These are phyloP conservation scores for Strigamia crassipes DNA, from an alignment of 2,888 invertebrate species.

Conservation along the genomic window DNA sequence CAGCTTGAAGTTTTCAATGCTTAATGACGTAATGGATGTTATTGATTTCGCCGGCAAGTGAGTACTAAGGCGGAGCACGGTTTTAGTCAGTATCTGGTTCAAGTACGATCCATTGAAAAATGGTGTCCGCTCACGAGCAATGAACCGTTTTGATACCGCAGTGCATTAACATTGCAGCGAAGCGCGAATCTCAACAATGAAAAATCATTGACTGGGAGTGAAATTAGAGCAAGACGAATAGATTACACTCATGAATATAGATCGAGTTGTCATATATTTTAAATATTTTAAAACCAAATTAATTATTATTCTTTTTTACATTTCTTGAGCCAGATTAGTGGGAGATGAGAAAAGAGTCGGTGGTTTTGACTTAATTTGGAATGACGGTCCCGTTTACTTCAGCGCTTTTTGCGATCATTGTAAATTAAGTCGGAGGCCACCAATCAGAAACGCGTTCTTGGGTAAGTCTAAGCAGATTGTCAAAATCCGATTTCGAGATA, in stretches of 20 bases:
- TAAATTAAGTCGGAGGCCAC: constrained; percentile 19
- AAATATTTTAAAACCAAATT: background rate
- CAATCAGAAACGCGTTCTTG: constrained; percentile 36
- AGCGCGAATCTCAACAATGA: background rate
- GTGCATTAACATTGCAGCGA: background rate
- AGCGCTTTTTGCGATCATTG: constrained; percentile 13
- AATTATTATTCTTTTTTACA: background rate
- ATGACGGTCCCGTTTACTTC: constrained; percentile 62
- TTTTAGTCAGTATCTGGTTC: no score
- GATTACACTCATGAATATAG: background rate
- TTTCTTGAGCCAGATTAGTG: constrained; percentile 57
- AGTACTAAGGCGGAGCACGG: background rate
- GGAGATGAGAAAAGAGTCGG: constrained; percentile 66
- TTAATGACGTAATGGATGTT: constrained; percentile 66
- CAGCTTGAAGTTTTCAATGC: constrained; percentile 65
- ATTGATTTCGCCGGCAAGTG: constrained; percentile 64
- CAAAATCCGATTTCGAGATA: background rate
- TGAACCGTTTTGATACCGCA: background rate
- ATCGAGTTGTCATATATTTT: background rate
- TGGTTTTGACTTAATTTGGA: constrained; percentile 67
- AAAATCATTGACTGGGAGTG: background rate
- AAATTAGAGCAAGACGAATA: background rate
- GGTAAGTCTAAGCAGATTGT: constrained; percentile 23
- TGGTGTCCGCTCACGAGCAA: background rate
- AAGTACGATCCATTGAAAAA: no score